Evolutionary conservation across 2,113 vertebrate species (phyloP).

Genomic region (Natator depressus): DNA sequence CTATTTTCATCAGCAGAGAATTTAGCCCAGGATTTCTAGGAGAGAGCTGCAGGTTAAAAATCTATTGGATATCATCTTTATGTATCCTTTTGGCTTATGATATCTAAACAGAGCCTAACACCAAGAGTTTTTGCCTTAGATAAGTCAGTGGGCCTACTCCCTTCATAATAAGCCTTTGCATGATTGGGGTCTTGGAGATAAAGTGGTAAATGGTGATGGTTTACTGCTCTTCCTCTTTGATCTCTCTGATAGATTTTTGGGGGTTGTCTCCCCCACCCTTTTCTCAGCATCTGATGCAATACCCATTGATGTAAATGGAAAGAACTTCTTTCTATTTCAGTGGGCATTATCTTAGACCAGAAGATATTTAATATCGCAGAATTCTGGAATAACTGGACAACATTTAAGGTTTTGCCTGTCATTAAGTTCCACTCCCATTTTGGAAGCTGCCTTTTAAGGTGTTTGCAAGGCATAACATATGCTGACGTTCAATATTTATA

Average conservation of each 20-base stretch:
- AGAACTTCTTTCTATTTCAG: neutral
- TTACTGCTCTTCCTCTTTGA: neutral
- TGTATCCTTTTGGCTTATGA: neutral
- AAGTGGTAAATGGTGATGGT: neutral
- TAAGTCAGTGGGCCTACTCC: neutral
- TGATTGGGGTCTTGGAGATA: neutral
- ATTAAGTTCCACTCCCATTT: neutral
- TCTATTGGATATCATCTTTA: neutral
- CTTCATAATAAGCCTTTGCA: neutral
- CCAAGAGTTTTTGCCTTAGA: neutral
- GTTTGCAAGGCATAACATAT: too few species aligned
- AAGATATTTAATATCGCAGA: neutral
- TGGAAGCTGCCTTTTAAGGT: neutral
- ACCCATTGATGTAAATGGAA: neutral
- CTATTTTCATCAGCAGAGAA: neutral
- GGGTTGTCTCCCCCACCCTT: neutral
- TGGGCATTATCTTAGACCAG: neutral
- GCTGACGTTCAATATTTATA: neutral
- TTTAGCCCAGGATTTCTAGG: neutral
- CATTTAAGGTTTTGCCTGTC: neutral
- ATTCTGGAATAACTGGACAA: neutral
- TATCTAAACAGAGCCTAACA: neutral
- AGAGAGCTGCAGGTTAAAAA: neutral
- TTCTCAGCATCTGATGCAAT: neutral
- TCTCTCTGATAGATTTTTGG: neutral